Conservation (phyloP, 2,797 vertebrate species). For the Nyctibius grandis region DNA sequence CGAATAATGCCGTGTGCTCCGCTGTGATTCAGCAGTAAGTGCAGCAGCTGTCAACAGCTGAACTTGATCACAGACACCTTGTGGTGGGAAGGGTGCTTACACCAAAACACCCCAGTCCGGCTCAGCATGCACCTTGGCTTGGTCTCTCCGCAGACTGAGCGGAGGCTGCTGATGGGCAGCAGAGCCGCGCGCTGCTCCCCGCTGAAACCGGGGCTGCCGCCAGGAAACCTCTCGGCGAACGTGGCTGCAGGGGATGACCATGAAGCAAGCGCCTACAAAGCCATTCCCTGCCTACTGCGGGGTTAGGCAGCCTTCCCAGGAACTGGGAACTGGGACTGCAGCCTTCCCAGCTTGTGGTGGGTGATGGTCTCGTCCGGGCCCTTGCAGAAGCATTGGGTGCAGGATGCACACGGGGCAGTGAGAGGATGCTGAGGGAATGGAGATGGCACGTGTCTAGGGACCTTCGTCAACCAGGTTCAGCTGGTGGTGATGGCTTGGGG, state of each 20-base stretch:
- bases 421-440: neutral
- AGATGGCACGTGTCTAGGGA: neutral
- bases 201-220: neutral
- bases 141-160: neutral
- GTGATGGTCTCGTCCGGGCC: neutral
- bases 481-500: neutral
- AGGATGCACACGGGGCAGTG: neutral
- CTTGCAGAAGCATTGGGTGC: accelerated
- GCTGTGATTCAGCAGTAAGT: neutral
- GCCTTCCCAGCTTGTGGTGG: neutral
- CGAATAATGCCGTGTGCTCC: neutral
- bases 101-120: neutral
- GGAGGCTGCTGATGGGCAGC: neutral
- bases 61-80: neutral
- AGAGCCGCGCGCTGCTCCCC: neutral
- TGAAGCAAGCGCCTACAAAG: neutral
- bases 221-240: neutral
- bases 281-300: neutral
- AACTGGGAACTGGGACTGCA: too few species aligned
- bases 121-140: neutral
- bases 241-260: neutral
- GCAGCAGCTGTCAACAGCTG: neutral
- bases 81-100: neutral
- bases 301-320: too few species aligned
- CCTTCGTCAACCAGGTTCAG: neutral